Base-by-base conservation (phyloP, 1,140 invertebrate genomes). In the Bombus cullumanus region DNA sequence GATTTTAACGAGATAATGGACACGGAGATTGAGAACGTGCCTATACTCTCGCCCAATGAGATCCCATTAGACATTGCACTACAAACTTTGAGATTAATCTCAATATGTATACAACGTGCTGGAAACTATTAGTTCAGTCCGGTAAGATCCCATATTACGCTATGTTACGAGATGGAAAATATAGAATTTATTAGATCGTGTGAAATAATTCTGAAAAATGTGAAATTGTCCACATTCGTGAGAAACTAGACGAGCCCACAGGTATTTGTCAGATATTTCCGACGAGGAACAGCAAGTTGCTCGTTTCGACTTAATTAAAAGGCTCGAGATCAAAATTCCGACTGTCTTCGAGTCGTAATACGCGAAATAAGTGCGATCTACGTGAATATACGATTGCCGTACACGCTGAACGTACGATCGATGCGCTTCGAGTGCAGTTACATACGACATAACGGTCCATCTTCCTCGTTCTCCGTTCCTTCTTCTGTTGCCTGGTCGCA, bases 361-460 rank as follows among this genome's bases (percentile, higher is more conserved):
- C 34, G 25, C 41, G 62, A 53, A 81, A 62, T 64, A 57, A 73
- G 68, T 57, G 39, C 53, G 87, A 87, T 90, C 43, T 74, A 74
- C 86, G 83, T 88, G 88, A 81, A 85, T 88, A 91, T 90, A 64
- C 88, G 83, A 91, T 91, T 91, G 87, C 74, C 37, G 37, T 68
- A 81, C 76, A 78, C 85, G 39, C 82, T 81, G 47, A 53, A 71
- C 86, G 68, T 69, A 64, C 86, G 81, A 92, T 91, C 88, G 86
- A 90, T 90, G 90, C 86, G 81, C 85, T 91, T 77, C 76, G 64
- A 88, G 86, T 71, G 64, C 86, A 85, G 84, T 88, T 88, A 88
- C 85, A 57, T 86, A 31, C 62, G 62, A 86, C 66, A 59, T 91
- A 92, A 92, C 90, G 90, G 91, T 91, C 77, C 75, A 75, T 88